Percentiles rank a stretch among this genome's conserved stretches.
These are phyloP conservation scores for Montipora foliosa DNA, from an alignment of 64 coral and sea anemone species.

Conservation along the genomic window DNA sequence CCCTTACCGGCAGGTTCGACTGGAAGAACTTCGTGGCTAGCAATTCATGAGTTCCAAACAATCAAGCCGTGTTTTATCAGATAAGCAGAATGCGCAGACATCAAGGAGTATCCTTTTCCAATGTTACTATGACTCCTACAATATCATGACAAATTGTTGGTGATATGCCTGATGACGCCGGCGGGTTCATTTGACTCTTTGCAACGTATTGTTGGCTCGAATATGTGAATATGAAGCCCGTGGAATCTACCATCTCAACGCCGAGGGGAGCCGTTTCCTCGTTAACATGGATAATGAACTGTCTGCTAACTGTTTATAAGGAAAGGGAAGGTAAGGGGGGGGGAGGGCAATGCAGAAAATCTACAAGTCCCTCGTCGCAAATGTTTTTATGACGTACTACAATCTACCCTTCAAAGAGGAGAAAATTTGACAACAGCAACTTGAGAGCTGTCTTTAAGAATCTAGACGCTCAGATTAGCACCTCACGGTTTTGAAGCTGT, in stretches of 20 bases:
- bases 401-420: slow-evolving; percentile 61
- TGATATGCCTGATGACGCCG: slow-evolving; percentile 81
- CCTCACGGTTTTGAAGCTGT: slow-evolving; percentile 72
- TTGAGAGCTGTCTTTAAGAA: slow-evolving; percentile 69
- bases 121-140: slow-evolving; percentile 73
- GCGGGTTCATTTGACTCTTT: slow-evolving; percentile 74
- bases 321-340: too few species aligned
- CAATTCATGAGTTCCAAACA: slow-evolving; percentile 69
- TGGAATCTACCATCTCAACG: slow-evolving; percentile 75
- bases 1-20: slow-evolving; percentile 87
- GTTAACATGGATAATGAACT: slow-evolving; percentile 84
- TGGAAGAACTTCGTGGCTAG: slow-evolving; percentile 78
- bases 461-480: slow-evolving; percentile 69
- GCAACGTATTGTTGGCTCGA: slow-evolving; percentile 82
- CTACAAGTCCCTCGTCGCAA: too few species aligned
- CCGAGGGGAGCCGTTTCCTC: slow-evolving; percentile 76
- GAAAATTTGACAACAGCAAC: slow-evolving; percentile 80
- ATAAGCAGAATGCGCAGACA: slow-evolving; percentile 60
- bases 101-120: slow-evolving; percentile 85
- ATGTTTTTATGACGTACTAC: slow-evolving; percentile 76
- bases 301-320: too few species aligned
- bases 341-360: too few species aligned
- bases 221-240: slow-evolving; percentile 85
- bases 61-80: slow-evolving; percentile 73
- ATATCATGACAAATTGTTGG: slow-evolving; percentile 85